Evolutionary conservation across 1,140 invertebrate species (phyloP).

Genomic region (Helicoverpa zea): DNA sequence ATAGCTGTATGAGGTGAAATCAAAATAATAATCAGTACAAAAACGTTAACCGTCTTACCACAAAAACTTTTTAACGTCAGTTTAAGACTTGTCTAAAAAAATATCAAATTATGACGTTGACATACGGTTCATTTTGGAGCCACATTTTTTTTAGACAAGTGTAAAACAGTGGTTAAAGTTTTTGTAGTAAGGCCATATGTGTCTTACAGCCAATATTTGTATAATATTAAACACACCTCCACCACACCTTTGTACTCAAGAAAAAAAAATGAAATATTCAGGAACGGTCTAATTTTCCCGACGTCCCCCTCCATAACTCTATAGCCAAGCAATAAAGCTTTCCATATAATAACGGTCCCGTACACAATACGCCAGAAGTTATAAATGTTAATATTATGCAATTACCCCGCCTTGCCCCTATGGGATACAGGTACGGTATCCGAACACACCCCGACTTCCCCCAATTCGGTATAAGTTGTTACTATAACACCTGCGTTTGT

Average conservation of each 20-base stretch:
- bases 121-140: no score
- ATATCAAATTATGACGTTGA: no score
- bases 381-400: conserved; percentile 52
- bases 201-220: background rate
- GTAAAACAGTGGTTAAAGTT: no score
- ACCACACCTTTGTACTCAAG: background rate
- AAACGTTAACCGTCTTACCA: no score
- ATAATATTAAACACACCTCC: background rate
- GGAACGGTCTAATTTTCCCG: conserved; percentile 19
- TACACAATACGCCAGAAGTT: conserved; percentile 46
- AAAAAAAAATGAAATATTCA: conserved; percentile 28
- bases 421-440: conserved; percentile 39
- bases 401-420: conserved; percentile 43
- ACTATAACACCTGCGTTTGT: conserved; percentile 41
- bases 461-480: conserved; percentile 38
- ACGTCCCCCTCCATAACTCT: background rate
- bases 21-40: background rate
- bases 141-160: no score
- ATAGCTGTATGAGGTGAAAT: no score
- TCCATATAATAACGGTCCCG: conserved; percentile 31
- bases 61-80: no score
- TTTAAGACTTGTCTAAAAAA: no score
- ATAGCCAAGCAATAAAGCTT: conserved; percentile 38
- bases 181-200: no score
- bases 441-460: conserved; percentile 30